Evolutionary conservation across 2,888 invertebrate genomes (phyloP), one percentile per base, ranked within the genome.

Genomic region (Euproctis similis): DNA sequence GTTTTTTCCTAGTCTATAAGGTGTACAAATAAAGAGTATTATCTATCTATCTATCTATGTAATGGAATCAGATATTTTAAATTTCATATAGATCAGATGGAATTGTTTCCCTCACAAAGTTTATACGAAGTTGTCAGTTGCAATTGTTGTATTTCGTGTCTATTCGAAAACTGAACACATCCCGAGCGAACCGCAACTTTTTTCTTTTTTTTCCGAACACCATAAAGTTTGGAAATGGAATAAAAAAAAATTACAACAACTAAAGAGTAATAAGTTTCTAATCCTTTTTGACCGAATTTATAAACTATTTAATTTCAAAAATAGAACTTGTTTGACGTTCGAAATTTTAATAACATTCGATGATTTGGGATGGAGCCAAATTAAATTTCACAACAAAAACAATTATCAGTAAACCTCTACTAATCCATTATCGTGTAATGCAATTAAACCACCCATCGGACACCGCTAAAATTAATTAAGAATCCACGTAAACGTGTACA

Each of bases 381-480:
- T 39, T 42, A 44, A 50, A 55, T 51, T 51, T 50, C 53, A 56
- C 48, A 42, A 48, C 54, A 59, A 59, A 55, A 59, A 62, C 52
- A 59, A 55, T 62, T 46, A 56, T 46, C 51, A 58, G 55, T 59
- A 62, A 59, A 62, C 59, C 64, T 57, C 55, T 48, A 63, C 62
- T 64, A 67, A 68, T 67, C 63, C 56, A 60, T 53, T 64, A 68
- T 58, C 57, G 66, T 63, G 56, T 65, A 73, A 72, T 60, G 53
- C 61, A 66, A 74, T 73, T 66, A 74, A 62, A 55, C 53, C 56
- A 56, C 63, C 55, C 56, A 46, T 57, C 13, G 34, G 49, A 52
- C 48, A 49, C 42, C 47, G 47, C 46, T 50, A 53, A 67, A 71
- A 74, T 74, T 77, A 77, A 80, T 81, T 76, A 78, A 65, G 56